phyloP scores from a whole-genome alignment of 2,888 invertebrate genomes.

The Luffia ferchaultella region DNA sequence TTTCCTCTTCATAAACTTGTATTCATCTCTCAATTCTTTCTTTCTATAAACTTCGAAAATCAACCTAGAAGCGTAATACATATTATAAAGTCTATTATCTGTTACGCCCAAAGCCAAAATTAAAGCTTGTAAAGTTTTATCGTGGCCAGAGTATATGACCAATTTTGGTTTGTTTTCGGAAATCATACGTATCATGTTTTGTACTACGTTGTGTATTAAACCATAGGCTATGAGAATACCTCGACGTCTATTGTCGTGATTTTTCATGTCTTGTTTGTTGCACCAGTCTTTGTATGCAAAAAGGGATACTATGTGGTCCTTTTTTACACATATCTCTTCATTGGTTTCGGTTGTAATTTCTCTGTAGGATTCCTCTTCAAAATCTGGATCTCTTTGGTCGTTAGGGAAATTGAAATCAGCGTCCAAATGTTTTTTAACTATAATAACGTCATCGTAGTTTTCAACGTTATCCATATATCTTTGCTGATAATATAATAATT shows the following conservation, averaged over 20 bases:
- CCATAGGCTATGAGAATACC: conserved; percentile 83
- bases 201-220: conserved; percentile 79
- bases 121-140: conserved; percentile 87
- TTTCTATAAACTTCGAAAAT: conserved; percentile 88
- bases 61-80: conserved; percentile 87
- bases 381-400: conserved; percentile 48
- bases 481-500: conserved; percentile 54
- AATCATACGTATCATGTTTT: conserved; percentile 83
- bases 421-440: conserved; percentile 57
- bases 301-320: conserved; percentile 78
- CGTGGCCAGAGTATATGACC: conserved; percentile 89
- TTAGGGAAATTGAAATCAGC: conserved; percentile 61
- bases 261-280: conserved; percentile 68
- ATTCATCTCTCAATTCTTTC: conserved; percentile 48
- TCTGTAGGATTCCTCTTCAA: conserved; percentile 47
- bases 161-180: conserved; percentile 78
- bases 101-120: conserved; percentile 80
- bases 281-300: conserved; percentile 88
- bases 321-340: conserved; percentile 68
- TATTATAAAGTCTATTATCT: conserved; percentile 70
- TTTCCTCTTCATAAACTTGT: conserved; percentile 63
- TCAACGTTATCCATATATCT: conserved; percentile 44
- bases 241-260: conserved; percentile 69
- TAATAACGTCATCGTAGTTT: conserved; percentile 52
- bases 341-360: conserved; percentile 43